Conservation (phyloP, 53 echinoderm and acorn worm species). For the Apostichopus leukothele region DNA sequence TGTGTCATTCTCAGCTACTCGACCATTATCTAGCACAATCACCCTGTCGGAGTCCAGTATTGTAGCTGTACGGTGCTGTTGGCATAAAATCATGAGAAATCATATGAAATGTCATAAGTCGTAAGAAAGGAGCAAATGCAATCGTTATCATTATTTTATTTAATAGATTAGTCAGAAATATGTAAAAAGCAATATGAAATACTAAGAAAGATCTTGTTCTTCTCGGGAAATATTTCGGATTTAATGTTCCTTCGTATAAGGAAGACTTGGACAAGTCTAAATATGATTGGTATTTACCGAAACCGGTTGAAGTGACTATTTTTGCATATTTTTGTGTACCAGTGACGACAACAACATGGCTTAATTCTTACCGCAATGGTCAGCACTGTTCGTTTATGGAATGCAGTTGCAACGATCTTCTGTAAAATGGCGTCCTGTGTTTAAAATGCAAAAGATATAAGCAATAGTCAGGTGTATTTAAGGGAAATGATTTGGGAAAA, state of each 20-base stretch:
- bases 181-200: no score
- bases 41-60: constrained; percentile 76
- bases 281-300: no score
- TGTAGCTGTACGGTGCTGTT: constrained; percentile 79
- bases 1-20: constrained; percentile 66
- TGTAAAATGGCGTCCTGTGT: constrained; percentile 65
- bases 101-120: not conserved
- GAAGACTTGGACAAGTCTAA: no score
- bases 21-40: constrained; percentile 69
- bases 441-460: not conserved
- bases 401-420: constrained; percentile 55
- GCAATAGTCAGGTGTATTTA: not conserved
- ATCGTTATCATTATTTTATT: not conserved
- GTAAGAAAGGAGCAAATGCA: not conserved
- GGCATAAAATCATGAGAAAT: constrained; percentile 7
- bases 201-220: no score
- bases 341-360: not conserved
- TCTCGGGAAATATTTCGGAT: no score
- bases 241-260: no score
- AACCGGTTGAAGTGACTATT: no score
- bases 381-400: constrained; percentile 60
- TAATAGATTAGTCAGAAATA: not conserved
- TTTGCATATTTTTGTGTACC: not conserved
- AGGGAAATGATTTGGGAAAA: not conserved
- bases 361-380: constrained; percentile 61